Percentiles rank a stretch among this genome's conserved stretches.
These are phyloP conservation scores for Lepidocolaptes lacrymiger DNA, from an alignment of 2,797 vertebrate species.

Conservation along the genomic window DNA sequence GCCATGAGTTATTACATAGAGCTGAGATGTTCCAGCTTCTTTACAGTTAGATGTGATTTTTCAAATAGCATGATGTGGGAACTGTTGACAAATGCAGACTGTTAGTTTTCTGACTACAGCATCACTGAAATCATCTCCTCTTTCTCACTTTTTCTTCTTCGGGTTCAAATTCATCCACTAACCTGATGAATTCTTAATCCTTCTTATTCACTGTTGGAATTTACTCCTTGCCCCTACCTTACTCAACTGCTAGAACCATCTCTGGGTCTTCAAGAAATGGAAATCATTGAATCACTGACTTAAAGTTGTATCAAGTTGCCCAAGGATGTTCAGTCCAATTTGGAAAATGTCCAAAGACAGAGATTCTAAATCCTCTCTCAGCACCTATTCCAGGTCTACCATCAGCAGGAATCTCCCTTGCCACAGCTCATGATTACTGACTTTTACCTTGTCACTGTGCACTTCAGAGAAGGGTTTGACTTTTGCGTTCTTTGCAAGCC, in stretches of 20 bases:
- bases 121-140: neutral
- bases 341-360: neutral
- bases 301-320: neutral
- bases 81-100: slow-evolving; percentile 7
- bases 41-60: neutral
- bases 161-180: neutral
- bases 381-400: neutral
- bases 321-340: neutral
- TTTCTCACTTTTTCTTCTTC: neutral
- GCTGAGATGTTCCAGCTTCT: neutral
- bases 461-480: neutral
- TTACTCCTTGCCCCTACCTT: neutral
- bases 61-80: neutral
- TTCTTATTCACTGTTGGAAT: neutral
- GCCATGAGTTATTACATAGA: neutral
- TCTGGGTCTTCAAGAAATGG: neutral
- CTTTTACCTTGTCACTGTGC: neutral
- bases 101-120: neutral
- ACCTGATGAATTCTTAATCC: neutral
- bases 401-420: neutral
- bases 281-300: neutral
- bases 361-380: neutral
- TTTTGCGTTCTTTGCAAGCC: neutral
- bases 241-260: neutral
- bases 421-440: neutral